A percentile compares a stretch with the other conserved stretches of the same genome.
Evolutionary conservation across 2,888 invertebrate species (phyloP).

Genomic region (Andrena chrysosceles): DNA sequence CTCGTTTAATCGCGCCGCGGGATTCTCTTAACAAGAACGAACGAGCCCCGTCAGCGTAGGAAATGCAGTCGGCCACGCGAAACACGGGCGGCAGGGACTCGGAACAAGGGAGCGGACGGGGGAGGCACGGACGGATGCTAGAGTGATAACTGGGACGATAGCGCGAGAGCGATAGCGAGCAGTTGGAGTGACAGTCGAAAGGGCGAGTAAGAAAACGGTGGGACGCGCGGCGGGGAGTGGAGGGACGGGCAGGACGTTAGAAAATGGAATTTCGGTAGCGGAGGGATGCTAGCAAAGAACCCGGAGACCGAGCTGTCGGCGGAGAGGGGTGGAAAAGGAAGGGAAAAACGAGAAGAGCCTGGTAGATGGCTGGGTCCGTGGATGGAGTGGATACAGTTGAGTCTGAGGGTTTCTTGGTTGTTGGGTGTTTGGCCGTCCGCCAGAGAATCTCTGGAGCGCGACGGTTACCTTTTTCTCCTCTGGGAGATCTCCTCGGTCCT

Average conservation of each 20-base stretch:
- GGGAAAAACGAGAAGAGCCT: slow-evolving; percentile 52
- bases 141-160: slow-evolving; percentile 62
- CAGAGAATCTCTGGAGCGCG: slow-evolving; percentile 78
- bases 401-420: slow-evolving; percentile 77
- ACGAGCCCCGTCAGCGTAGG: slow-evolving; percentile 30
- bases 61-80: slow-evolving; percentile 12
- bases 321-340: slow-evolving; percentile 35
- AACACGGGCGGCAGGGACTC: slow-evolving; percentile 1
- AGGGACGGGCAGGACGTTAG: slow-evolving; percentile 44
- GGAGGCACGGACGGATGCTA: slow-evolving; percentile 33
- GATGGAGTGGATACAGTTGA: slow-evolving; percentile 70
- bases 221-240: background rate
- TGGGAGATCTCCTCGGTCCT: slow-evolving; percentile 64
- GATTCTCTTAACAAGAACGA: slow-evolving; percentile 56
- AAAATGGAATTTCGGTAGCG: slow-evolving; percentile 70
- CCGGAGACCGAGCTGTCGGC: slow-evolving; percentile 40
- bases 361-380: slow-evolving; percentile 60
- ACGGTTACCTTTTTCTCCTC: slow-evolving; percentile 77
- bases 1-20: slow-evolving; percentile 66
- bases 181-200: slow-evolving; percentile 60
- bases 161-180: slow-evolving; percentile 51
- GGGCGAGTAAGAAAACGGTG: slow-evolving; percentile 38
- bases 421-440: slow-evolving; percentile 79
- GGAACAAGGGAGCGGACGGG: background rate
- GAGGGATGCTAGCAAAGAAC: slow-evolving; percentile 48